Conservation (phyloP, 2,888 invertebrate species). For the Epistrophe grossulariae region DNA sequence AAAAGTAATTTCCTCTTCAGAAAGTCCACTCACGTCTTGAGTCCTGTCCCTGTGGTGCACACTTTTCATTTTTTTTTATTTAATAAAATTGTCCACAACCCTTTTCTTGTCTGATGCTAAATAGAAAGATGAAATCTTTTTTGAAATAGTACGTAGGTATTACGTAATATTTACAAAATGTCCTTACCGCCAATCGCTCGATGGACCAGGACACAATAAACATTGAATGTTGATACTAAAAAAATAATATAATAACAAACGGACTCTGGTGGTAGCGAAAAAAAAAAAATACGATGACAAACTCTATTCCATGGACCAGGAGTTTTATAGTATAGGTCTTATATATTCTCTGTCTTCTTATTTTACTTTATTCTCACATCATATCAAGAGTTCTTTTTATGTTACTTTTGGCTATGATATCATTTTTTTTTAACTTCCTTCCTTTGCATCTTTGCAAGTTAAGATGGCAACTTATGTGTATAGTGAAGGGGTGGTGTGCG, state of each 20-base stretch:
- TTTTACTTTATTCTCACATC: constrained; percentile 49
- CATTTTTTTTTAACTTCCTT: constrained; percentile 21
- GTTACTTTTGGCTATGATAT: constrained; percentile 41
- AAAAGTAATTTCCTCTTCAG: constrained; percentile 56
- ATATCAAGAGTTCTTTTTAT: constrained; percentile 63
- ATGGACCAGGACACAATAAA: constrained; percentile 40
- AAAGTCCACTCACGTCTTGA: constrained; percentile 76
- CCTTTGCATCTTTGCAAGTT: constrained; percentile 7
- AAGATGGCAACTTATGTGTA: constrained; percentile 1
- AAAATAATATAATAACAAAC: constrained; percentile 7
- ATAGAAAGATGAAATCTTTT: not conserved
- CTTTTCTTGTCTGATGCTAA: constrained; percentile 15
- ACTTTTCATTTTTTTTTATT: constrained; percentile 70
- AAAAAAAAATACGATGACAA: constrained; percentile 31
- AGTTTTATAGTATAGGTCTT: not conserved
- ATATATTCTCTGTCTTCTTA: constrained; percentile 15
- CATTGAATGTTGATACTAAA: constrained; percentile 49
- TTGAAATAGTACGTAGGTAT: not conserved
- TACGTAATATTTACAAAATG: constrained; percentile 27
- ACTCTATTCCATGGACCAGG: not conserved
- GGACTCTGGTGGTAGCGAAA: not conserved
- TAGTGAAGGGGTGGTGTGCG: constrained; percentile 30
- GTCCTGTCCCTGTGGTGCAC: constrained; percentile 67
- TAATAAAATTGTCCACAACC: constrained; percentile 73
- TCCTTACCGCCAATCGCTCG: constrained; percentile 20